These are phyloP conservation scores for Leptocoma aspasia DNA, from an alignment of 2,113 vertebrate species.

Conservation along the genomic window DNA sequence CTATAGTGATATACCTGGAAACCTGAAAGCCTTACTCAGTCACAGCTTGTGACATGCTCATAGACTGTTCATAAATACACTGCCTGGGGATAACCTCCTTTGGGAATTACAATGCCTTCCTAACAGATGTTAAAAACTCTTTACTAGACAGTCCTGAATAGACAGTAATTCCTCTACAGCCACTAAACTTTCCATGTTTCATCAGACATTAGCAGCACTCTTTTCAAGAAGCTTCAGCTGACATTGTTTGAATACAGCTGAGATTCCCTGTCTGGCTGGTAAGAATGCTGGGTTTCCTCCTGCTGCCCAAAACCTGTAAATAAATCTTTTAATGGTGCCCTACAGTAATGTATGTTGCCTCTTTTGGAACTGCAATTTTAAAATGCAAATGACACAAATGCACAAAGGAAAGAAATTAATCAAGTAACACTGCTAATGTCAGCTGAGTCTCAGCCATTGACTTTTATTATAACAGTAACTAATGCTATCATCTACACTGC, in stretches of 20 bases:
- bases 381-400: conserved; percentile 45
- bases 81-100: background rate
- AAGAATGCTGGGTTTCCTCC: background rate
- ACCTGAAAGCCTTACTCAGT: background rate
- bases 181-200: background rate
- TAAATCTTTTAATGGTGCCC: background rate
- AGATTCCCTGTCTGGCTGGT: background rate
- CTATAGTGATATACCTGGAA: background rate
- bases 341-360: conserved; percentile 2
- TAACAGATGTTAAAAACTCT: background rate
- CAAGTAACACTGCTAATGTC: conserved; percentile 13
- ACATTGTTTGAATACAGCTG: background rate
- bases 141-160: background rate
- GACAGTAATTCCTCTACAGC: background rate
- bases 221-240: background rate
- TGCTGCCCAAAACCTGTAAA: background rate
- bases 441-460: conserved; percentile 35
- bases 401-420: conserved; percentile 37
- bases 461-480: conserved; percentile 33
- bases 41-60: background rate
- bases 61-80: background rate
- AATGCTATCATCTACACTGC: background rate
- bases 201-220: background rate
- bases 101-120: background rate
- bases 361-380: conserved; percentile 16